Conservation (phyloP, 2,113 vertebrate genomes). For the Rhynchomys soricoides region DNA sequence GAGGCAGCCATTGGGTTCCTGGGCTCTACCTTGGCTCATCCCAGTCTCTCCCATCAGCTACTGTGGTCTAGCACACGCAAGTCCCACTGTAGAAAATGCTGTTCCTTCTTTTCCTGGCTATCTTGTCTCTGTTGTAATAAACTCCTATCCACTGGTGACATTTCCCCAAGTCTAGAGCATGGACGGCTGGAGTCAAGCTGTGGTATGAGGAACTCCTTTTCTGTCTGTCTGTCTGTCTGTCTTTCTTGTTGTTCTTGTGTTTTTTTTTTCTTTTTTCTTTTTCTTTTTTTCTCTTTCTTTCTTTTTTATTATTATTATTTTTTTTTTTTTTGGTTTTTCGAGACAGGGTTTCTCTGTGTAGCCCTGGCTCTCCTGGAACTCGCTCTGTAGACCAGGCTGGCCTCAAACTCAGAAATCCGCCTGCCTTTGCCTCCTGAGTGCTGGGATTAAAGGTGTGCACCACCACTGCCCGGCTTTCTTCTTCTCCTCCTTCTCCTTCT, state of each 20-base stretch:
- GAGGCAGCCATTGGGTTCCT: background rate
- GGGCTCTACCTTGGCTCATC: background rate
- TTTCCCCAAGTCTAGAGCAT: background rate
- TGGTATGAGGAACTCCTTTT: background rate
- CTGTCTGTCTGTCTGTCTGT: too few relatives aligned
- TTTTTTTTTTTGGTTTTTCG: background rate
- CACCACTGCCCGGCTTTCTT: background rate
- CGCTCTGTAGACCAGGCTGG: background rate
- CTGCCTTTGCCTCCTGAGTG: background rate
- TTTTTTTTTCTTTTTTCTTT: too few relatives aligned
- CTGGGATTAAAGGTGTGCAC: background rate
- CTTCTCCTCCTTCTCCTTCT: too few relatives aligned
- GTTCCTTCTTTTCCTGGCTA: background rate
- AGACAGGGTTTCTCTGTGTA: background rate
- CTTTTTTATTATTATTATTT: background rate
- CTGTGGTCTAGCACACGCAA: background rate
- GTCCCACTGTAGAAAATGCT: background rate
- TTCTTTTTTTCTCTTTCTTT: background rate
- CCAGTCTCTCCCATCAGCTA: background rate
- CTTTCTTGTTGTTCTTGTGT: too few relatives aligned
- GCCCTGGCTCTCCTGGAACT: background rate
- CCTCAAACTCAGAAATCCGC: background rate
- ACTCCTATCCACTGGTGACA: accelerated
- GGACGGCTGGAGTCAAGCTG: too few relatives aligned
- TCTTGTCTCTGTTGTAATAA: background rate